Evolutionary conservation across 2,888 invertebrate genomes (phyloP).

Genomic region (Sthenelais limicola): DNA sequence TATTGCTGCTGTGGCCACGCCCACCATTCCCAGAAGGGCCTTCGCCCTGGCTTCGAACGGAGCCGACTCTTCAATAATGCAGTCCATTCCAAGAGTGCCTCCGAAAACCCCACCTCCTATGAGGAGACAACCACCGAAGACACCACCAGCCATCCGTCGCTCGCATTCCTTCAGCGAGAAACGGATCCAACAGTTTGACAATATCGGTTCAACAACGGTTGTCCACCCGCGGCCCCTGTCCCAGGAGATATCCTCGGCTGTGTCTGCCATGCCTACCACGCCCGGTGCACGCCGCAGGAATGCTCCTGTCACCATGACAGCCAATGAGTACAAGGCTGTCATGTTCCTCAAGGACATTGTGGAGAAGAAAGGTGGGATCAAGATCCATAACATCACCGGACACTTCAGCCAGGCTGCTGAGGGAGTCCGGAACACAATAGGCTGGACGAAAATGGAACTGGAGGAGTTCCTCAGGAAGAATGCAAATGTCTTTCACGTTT

Average conservation of each 20-base stretch:
- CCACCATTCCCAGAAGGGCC: slow-evolving; percentile 26
- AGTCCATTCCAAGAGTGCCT: slow-evolving; percentile 29
- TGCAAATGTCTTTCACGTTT: slow-evolving; percentile 67
- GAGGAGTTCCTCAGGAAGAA: slow-evolving; percentile 69
- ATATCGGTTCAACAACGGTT: slow-evolving; percentile 25
- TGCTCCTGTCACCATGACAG: slow-evolving; percentile 70
- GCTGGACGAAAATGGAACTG: slow-evolving; percentile 69
- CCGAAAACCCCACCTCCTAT: slow-evolving; percentile 52
- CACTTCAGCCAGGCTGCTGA: slow-evolving; percentile 69
- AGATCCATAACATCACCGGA: slow-evolving; percentile 63
- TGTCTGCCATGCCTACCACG: slow-evolving; percentile 33
- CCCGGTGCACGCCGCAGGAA: slow-evolving; percentile 34
- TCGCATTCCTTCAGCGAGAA: slow-evolving; percentile 51
- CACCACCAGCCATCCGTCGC: slow-evolving; percentile 43
- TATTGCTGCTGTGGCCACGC: slow-evolving; percentile 49
- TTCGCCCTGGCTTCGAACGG: slow-evolving; percentile 34
- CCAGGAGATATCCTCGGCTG: background rate
- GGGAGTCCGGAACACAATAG: slow-evolving; percentile 69
- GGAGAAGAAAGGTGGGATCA: slow-evolving; percentile 68
- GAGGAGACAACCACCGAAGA: slow-evolving; percentile 45
- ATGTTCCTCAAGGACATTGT: slow-evolving; percentile 71
- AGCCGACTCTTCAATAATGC: background rate
- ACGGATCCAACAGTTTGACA: slow-evolving; percentile 41
- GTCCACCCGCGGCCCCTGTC: slow-evolving; percentile 3
- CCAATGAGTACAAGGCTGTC: slow-evolving; percentile 72